These are phyloP conservation scores for Sorex fumeus DNA, from an alignment of 2,113 vertebrate genomes.

Conservation along the genomic window DNA sequence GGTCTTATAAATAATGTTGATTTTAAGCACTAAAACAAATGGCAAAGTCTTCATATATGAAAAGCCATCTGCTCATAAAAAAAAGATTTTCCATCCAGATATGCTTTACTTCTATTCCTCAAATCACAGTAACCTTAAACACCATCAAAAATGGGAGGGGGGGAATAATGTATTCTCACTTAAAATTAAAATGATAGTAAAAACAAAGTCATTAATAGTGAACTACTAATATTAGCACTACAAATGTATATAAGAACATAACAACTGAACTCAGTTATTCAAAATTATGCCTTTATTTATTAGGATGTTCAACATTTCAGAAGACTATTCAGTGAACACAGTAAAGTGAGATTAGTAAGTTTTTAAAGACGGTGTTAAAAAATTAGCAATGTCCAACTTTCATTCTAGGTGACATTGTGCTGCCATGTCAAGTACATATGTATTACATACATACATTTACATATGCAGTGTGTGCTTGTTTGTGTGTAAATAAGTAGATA, in stretches of 20 bases:
- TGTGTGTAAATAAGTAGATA: not conserved
- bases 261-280: not conserved
- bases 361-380: conserved; percentile 7
- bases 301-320: not conserved
- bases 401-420: not conserved
- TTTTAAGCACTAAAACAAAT: conserved; percentile 95
- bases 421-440: not conserved
- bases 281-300: not conserved
- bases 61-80: conserved; percentile 88
- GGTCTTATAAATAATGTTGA: conserved; percentile 98
- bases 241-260: not conserved
- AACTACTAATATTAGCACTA: not conserved
- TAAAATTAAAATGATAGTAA: conserved; percentile 72
- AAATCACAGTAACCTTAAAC: conserved; percentile 80
- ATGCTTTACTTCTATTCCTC: conserved; percentile 79
- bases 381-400: conserved; percentile 1
- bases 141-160: conserved; percentile 60
- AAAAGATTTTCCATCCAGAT: conserved; percentile 68
- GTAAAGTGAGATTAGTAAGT: not conserved
- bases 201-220: conserved; percentile 31
- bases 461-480: too few relatives aligned
- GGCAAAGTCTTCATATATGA: conserved; percentile 91
- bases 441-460: not conserved
- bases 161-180: conserved; percentile 46
- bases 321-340: not conserved